These are phyloP conservation scores for Netelia fuscicornis DNA, from an alignment of 2,888 invertebrate genomes.

Conservation along the genomic window DNA sequence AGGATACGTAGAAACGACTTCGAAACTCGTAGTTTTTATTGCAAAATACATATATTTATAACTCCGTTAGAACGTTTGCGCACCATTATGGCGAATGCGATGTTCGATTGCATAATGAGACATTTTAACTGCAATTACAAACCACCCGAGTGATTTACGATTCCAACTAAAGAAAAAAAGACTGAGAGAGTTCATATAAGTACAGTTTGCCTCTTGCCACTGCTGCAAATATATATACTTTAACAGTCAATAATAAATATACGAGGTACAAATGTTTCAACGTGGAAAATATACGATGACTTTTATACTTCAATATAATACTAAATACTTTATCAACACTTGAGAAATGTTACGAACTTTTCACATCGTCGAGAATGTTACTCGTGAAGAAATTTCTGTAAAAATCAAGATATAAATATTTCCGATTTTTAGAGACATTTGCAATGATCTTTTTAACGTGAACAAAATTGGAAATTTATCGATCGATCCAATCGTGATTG, in stretches of 20 bases:
- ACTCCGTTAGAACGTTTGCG: constrained; percentile 21
- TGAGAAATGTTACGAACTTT: constrained; percentile 13
- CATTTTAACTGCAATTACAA: constrained; percentile 77
- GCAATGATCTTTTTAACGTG: constrained; percentile 13
- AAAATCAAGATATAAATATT: too few relatives aligned
- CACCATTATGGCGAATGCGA: constrained; percentile 74
- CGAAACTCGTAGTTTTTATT: constrained; percentile 58
- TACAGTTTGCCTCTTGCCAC: constrained; percentile 19
- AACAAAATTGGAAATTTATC: constrained; percentile 11
- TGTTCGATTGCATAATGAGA: constrained; percentile 73
- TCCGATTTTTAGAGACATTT: background rate
- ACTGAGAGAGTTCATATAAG: constrained; percentile 66
- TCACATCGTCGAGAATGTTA: too few relatives aligned
- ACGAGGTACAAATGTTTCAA: constrained; percentile 46
- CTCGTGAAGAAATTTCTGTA: too few relatives aligned
- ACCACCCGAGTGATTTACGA: constrained; percentile 76
- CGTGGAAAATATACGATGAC: constrained; percentile 25
- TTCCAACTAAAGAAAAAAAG: constrained; percentile 65
- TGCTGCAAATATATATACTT: constrained; percentile 38
- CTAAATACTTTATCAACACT: background rate
- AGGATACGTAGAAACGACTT: constrained; percentile 1
- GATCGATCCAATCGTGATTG: constrained; percentile 29
- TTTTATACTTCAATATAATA: constrained; percentile 34
- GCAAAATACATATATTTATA: constrained; percentile 34
- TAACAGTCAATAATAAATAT: constrained; percentile 45